Base-by-base conservation (phyloP, 2,888 invertebrate species). In the Argyresthia albistria region DNA sequence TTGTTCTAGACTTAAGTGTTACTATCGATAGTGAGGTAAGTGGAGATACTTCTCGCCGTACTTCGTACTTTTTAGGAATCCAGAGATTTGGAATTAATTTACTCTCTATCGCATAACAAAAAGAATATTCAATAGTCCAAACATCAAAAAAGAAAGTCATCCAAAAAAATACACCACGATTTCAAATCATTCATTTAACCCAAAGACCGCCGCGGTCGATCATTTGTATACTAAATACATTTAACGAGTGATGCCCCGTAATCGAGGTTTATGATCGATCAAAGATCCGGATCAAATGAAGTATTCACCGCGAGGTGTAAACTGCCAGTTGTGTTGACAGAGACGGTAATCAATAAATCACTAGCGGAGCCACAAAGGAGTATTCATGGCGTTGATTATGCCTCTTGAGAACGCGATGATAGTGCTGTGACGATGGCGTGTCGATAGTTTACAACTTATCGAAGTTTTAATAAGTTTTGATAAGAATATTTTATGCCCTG, bases 281-380 rank as follows among this genome's bases (percentile, higher is more conserved):
- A 81, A 83, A 82, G 82, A 86, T 83, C 78, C 81, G 82, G 82
- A 83, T 84, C 84, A 86, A 86, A 87, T 86, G 87, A 87, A 84
- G 86, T 86, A 87, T 86, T 87, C 83, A 86, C 68, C 64, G 60
- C 65, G 63, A 39, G 46, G 70, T 76, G 76, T 77, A 75, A 76
- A 76, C 69, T 79, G 76, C 77, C 76, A 70, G 76, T 70, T 66
- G 78, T 86, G 87, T 86, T 87, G 87, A 87, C 87, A 87, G 86
- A 84, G 80, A 80, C 76, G 35, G 83, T 78, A 80, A 83, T 87
- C 87, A 84, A 87, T 87, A 87, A 87, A 87, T 87, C 86, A 87
- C 82, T 83, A 76, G 75, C 69, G 63, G 25, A 25, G 62, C 69
- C 67, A 84, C 81, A 86, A 84, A 80, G 80, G 73, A 69, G 74